Conservation (phyloP, 2,888 invertebrate genomes). For the Apotomis capreana region DNA sequence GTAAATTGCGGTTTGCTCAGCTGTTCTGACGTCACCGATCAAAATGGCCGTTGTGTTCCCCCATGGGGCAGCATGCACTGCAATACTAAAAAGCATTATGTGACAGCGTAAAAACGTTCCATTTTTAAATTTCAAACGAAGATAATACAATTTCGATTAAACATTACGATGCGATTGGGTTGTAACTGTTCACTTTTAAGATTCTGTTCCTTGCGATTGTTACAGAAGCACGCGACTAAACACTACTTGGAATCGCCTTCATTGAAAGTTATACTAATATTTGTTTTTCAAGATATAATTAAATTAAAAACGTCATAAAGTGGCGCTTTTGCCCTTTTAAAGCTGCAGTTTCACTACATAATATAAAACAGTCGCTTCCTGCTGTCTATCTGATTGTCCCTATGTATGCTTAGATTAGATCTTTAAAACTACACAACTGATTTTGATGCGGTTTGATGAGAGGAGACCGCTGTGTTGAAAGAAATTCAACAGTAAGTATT, state of each 20-base stretch:
- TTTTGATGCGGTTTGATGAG: too few relatives aligned
- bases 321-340: not conserved
- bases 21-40: conserved; percentile 16
- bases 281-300: not conserved
- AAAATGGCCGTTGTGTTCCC: conserved; percentile 21
- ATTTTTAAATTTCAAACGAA: not conserved
- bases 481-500: too few relatives aligned
- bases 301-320: not conserved
- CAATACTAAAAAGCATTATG: not conserved
- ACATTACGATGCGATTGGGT: not conserved
- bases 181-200: not conserved
- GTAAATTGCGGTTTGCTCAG: conserved; percentile 24
- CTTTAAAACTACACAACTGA: too few relatives aligned
- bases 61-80: not conserved
- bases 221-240: conserved; percentile 3
- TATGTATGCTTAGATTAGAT: too few relatives aligned
- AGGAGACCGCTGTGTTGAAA: too few relatives aligned
- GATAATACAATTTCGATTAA: not conserved
- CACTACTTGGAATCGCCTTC: conserved; percentile 7
- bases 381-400: too few relatives aligned
- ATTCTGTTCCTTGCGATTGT: conserved; percentile 16
- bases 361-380: too few relatives aligned
- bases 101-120: not conserved
- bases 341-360: too few relatives aligned
- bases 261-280: conserved; percentile 7